A percentile compares a stretch with the other conserved stretches of the same genome.
These are phyloP conservation scores for Helobdella robusta DNA, from an alignment of 2,888 invertebrate genomes.

Conservation along the genomic window DNA sequence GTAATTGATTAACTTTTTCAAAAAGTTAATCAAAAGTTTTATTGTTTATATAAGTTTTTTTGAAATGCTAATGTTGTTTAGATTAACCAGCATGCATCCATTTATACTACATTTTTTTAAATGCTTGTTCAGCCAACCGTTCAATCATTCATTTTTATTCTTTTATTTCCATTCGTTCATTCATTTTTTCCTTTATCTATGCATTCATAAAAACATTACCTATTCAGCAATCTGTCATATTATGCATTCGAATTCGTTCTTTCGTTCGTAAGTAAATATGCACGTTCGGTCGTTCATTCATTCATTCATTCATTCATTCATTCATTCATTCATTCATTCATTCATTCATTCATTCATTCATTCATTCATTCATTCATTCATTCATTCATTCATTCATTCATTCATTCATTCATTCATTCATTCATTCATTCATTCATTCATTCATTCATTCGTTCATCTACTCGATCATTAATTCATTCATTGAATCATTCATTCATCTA, in stretches of 20 bases:
- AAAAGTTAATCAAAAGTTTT: too few relatives aligned
- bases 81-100: too few relatives aligned
- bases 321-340: constrained; percentile 8
- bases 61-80: too few relatives aligned
- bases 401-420: not conserved
- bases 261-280: not conserved
- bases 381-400: constrained; percentile 5
- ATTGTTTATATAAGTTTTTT: too few relatives aligned
- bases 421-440: not conserved
- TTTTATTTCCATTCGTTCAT: too few relatives aligned
- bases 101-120: too few relatives aligned
- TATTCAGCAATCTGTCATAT: too few relatives aligned
- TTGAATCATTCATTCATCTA: not conserved
- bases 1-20: too few relatives aligned
- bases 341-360: constrained; percentile 10
- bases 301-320: constrained; percentile 6
- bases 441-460: not conserved
- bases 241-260: not conserved
- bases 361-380: constrained; percentile 10
- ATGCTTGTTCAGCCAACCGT: too few relatives aligned
- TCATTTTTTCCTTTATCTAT: too few relatives aligned
- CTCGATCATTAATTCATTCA: not conserved
- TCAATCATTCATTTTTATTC: too few relatives aligned
- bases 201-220: constrained; percentile 1
- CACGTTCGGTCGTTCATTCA: not conserved